These are phyloP conservation scores for Cinara cedri DNA, from an alignment of 2,888 invertebrate genomes.

Conservation along the genomic window DNA sequence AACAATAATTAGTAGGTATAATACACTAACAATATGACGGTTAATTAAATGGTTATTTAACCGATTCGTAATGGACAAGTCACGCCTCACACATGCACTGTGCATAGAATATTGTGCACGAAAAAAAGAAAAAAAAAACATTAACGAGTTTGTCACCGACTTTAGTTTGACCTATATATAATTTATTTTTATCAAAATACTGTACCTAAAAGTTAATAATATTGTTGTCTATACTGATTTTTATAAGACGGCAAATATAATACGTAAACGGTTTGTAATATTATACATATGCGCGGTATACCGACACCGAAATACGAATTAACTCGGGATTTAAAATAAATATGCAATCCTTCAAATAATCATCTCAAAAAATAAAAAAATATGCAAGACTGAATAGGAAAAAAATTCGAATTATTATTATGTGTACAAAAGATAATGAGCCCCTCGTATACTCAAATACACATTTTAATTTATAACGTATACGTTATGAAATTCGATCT, in stretches of 20 bases:
- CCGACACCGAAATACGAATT: too few species aligned
- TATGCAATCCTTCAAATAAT: too few species aligned
- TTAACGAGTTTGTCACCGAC: conserved; percentile 3
- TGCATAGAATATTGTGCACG: background rate
- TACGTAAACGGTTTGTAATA: too few species aligned
- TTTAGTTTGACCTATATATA: conserved; percentile 23
- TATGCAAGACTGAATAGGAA: too few species aligned
- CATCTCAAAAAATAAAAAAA: too few species aligned
- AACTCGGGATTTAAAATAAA: too few species aligned
- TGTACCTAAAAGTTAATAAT: too few species aligned
- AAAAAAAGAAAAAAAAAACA: background rate
- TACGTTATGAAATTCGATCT: conserved; percentile 32
- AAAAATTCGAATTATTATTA: too few species aligned
- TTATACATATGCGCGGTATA: too few species aligned
- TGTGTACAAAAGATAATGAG: background rate
- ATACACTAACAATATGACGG: background rate
- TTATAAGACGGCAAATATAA: too few species aligned
- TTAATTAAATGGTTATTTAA: conserved; percentile 11
- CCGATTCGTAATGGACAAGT: conserved; percentile 33
- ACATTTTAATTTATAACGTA: too few species aligned
- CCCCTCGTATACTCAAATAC: background rate
- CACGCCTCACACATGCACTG: background rate
- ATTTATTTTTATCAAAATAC: background rate
- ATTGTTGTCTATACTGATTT: too few species aligned
- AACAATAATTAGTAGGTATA: conserved; percentile 14